Evolutionary conservation across 2,888 invertebrate genomes (phyloP), one percentile per base, ranked within the genome.

Genomic region (Torymus aiolomorphi): DNA sequence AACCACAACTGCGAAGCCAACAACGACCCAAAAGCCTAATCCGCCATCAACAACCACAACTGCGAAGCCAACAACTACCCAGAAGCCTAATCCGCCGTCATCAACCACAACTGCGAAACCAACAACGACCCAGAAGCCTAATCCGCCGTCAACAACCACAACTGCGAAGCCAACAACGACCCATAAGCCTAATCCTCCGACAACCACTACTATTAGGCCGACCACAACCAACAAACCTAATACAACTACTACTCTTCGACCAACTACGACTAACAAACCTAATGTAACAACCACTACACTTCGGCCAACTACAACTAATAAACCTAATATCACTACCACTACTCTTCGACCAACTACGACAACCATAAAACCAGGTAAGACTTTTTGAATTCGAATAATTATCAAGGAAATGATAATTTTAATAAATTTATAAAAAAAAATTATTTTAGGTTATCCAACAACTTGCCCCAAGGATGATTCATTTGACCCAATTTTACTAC

Each of bases 291-390:
- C 12, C 5, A 52, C 12, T 12, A 5, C n/a, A n/a, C n/a, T 51
- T 18, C 1, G 4, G 63, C 8, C 63, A n/a, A 65, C 51, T 3
- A 65, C 65, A 14, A 51, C 65, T 16, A 18, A 11, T 0, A 16
- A 24, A 12, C 49, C 65, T 2, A 0, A 8, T 49, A 49, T 49
- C 11, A 67, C 56, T 8, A 56, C 56, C 1, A 49, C 42, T 18
- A 51, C 66, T 31, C 5, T 16, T 10, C 16, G 31, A 12, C 51
- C 66, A 16, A 61, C 62, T 54, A 69, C 63, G 8, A 57, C 75
- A 18, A 62, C 69, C 2, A 5, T 24, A 54, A 61, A 71, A 4
- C 77, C 77, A 56, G n/a, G 77, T 77, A 65, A 57, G 59, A 49
- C 14, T 16, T n/a, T 42, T 8, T 1, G 42, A 20, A 8, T 42